A percentile compares a stretch with the other conserved stretches of the same genome.
These are phyloP conservation scores for Falco naumanni DNA, from an alignment of 2,797 vertebrate genomes.

Conservation along the genomic window DNA sequence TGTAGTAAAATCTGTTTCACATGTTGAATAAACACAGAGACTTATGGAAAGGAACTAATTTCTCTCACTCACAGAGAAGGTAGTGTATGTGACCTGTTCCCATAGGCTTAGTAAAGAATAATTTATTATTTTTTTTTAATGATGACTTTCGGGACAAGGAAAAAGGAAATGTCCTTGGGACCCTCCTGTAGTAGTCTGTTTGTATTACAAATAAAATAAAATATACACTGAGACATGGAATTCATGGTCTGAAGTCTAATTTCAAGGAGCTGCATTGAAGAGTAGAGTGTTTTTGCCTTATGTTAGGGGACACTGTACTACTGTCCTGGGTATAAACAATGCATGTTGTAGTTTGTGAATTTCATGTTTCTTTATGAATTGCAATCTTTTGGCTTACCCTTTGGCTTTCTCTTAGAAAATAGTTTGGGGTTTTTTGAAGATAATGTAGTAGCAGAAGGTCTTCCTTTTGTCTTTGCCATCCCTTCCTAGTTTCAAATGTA, in stretches of 20 bases:
- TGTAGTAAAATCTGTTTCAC: neutral
- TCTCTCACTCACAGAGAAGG: neutral
- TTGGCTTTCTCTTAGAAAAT: neutral
- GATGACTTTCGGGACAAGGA: neutral
- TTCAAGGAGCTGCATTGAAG: neutral
- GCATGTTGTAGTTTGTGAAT: neutral
- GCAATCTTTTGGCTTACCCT: neutral
- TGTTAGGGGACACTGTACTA: neutral
- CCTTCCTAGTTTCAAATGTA: neutral
- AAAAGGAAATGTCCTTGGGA: neutral
- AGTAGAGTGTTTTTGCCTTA: neutral
- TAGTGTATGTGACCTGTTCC: too few species aligned
- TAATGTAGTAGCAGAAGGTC: neutral
- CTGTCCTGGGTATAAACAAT: neutral
- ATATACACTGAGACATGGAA: neutral
- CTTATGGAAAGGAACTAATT: neutral
- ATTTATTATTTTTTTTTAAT: neutral
- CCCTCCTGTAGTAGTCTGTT: neutral
- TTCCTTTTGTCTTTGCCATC: neutral
- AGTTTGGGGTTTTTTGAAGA: neutral
- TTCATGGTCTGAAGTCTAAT: neutral
- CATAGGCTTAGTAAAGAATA: neutral
- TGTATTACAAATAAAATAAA: neutral
- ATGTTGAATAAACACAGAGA: neutral
- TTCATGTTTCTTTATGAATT: neutral